Evolutionary conservation across 2,113 vertebrate genomes (phyloP).

Genomic region (Abramis brama): DNA sequence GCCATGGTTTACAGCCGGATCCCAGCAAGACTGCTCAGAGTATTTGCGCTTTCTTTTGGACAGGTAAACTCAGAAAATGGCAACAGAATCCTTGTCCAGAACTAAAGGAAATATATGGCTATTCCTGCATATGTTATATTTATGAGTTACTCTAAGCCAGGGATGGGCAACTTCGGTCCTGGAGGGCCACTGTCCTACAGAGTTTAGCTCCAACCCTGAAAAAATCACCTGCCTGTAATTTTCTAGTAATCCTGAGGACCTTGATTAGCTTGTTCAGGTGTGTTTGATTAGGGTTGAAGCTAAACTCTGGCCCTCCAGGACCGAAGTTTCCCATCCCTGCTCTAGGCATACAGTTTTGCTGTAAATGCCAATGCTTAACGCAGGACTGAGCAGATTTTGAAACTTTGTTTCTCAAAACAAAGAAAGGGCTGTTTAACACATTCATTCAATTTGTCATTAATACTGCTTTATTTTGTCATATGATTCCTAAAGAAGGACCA

Average conservation of each 20-base stretch:
- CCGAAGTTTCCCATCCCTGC: too few relatives aligned
- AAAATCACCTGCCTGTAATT: too few relatives aligned
- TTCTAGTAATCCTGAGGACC: too few relatives aligned
- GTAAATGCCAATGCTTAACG: neutral
- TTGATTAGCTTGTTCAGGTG: too few relatives aligned
- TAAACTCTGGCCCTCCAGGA: too few relatives aligned
- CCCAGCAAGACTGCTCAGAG: constrained; percentile 97
- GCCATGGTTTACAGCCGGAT: constrained; percentile 92
- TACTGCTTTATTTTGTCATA: neutral
- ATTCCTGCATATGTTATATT: neutral
- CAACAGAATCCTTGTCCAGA: neutral
- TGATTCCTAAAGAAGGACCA: neutral
- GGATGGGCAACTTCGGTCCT: too few relatives aligned
- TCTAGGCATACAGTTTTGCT: neutral
- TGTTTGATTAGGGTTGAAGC: too few relatives aligned
- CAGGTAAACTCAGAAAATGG: constrained; percentile 76
- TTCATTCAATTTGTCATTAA: neutral
- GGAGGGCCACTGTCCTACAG: too few relatives aligned
- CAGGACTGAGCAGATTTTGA: neutral
- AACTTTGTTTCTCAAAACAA: neutral
- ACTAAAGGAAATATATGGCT: neutral
- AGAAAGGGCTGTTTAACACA: neutral
- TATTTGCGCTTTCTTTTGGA: constrained; percentile 96
- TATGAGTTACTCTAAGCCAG: neutral
- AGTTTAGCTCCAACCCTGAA: too few relatives aligned